These are phyloP conservation scores for Caenorhabditis tropicalis DNA, from an alignment of 1,140 invertebrate genomes.

Conservation along the genomic window DNA sequence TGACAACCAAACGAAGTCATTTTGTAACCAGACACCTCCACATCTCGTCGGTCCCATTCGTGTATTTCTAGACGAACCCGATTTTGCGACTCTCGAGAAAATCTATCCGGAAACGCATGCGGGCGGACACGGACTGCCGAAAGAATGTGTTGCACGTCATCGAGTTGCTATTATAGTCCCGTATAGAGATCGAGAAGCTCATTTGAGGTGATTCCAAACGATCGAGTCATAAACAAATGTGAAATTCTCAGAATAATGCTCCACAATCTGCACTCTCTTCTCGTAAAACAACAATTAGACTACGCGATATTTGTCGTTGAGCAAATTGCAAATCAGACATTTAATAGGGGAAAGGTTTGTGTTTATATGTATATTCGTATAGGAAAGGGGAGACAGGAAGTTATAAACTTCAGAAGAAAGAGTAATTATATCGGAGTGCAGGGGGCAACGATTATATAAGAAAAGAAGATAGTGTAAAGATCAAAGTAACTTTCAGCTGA, in stretches of 20 bases:
- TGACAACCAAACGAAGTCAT: constrained; percentile 10
- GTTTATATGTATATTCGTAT: not conserved
- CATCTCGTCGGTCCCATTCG: constrained; percentile 58
- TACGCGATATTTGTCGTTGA: constrained; percentile 91
- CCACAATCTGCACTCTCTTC: constrained; percentile 69
- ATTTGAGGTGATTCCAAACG: constrained; percentile 19
- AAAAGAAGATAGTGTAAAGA: not conserved
- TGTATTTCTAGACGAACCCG: constrained; percentile 68
- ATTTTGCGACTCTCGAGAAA: constrained; percentile 57
- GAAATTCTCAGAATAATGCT: constrained; percentile 65
- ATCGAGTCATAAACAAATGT: constrained; percentile 61
- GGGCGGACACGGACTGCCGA: constrained; percentile 68
- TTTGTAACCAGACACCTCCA: constrained; percentile 50
- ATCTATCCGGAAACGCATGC: constrained; percentile 64
- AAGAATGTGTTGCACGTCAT: constrained; percentile 62
- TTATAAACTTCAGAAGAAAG: not conserved
- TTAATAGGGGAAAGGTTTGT: constrained; percentile 84
- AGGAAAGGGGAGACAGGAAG: not conserved
- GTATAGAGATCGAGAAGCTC: constrained; percentile 58
- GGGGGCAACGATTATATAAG: not conserved
- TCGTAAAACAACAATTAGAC: constrained; percentile 77
- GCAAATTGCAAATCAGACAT: constrained; percentile 77
- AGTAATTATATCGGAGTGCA: not conserved
- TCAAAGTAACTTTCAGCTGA: constrained; percentile 74
- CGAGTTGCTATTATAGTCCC: constrained; percentile 67